Conservation (phyloP, 2,113 vertebrate genomes). For the Neoarius graeffei region DNA sequence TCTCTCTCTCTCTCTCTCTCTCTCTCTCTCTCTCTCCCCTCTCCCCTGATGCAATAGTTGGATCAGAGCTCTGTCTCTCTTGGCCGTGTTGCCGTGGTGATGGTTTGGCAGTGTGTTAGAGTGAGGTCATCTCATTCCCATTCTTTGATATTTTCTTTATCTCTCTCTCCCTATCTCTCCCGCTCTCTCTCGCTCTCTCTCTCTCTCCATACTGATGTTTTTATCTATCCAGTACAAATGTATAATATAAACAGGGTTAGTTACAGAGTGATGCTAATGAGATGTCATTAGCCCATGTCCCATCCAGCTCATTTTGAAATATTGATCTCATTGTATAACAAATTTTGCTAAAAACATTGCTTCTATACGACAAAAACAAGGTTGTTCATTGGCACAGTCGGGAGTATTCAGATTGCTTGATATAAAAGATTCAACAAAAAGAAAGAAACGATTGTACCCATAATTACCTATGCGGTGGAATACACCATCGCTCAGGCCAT, state of each 20-base stretch:
- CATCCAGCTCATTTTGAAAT: neutral
- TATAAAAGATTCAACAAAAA: no score
- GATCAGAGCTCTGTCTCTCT: constrained; percentile 53
- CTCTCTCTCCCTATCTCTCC: neutral
- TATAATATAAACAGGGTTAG: neutral
- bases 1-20: constrained; percentile 7
- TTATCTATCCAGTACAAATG: neutral
- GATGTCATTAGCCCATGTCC: neutral
- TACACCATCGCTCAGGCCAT: neutral
- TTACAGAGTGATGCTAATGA: constrained; percentile 7
- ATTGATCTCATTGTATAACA: constrained; percentile 1
- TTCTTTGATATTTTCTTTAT: constrained; percentile 42
- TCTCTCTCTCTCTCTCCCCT: constrained; percentile 11
- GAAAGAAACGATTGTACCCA: neutral
- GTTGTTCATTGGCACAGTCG: neutral
- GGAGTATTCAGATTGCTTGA: neutral
- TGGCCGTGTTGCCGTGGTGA: constrained; percentile 57
- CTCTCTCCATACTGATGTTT: neutral
- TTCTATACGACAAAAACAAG: neutral
- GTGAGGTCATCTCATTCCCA: constrained; percentile 54
- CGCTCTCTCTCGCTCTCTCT: neutral
- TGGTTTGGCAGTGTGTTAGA: constrained; percentile 50
- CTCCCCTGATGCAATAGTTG: constrained; percentile 59
- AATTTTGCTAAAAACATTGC: neutral
- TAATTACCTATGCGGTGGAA: neutral